Evolutionary conservation across 2,113 vertebrate genomes (phyloP).

Genomic region (Onychorhynchus coronatus): DNA sequence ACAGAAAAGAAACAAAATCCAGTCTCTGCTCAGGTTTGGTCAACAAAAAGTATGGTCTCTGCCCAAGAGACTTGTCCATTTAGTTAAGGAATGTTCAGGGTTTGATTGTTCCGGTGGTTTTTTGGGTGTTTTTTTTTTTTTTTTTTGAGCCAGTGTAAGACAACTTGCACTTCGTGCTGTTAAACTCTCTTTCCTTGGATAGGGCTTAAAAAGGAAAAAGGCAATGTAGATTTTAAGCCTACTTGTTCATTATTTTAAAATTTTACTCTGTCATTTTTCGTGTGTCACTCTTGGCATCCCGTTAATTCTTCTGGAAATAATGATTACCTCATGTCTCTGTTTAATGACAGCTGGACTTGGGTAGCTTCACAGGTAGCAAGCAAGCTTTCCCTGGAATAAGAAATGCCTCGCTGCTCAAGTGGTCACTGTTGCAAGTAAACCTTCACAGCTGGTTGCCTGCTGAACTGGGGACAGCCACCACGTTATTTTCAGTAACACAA

Average conservation of each 20-base stretch:
- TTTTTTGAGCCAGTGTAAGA: neutral
- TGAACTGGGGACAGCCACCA: neutral
- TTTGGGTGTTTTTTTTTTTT: neutral
- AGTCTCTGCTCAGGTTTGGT: constrained; percentile 34
- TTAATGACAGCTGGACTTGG: neutral
- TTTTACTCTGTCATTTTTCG: neutral
- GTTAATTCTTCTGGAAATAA: constrained; percentile 1
- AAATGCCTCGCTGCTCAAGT: neutral
- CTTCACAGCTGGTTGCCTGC: neutral
- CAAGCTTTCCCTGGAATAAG: neutral
- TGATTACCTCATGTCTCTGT: neutral
- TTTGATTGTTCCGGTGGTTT: neutral
- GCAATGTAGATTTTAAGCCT: neutral
- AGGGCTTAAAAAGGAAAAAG: neutral
- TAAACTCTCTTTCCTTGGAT: neutral
- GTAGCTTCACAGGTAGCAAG: neutral
- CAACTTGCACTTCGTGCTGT: neutral
- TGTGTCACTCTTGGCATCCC: neutral
- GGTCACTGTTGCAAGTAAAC: neutral
- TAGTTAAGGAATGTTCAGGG: neutral
- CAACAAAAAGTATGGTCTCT: neutral
- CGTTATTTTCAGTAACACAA: neutral
- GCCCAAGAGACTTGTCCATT: neutral
- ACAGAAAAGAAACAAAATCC: constrained; percentile 3
- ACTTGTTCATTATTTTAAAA: neutral